Evolutionary conservation across 2,113 vertebrate genomes (phyloP).

Genomic region (Forbesichthys papilliferus): DNA sequence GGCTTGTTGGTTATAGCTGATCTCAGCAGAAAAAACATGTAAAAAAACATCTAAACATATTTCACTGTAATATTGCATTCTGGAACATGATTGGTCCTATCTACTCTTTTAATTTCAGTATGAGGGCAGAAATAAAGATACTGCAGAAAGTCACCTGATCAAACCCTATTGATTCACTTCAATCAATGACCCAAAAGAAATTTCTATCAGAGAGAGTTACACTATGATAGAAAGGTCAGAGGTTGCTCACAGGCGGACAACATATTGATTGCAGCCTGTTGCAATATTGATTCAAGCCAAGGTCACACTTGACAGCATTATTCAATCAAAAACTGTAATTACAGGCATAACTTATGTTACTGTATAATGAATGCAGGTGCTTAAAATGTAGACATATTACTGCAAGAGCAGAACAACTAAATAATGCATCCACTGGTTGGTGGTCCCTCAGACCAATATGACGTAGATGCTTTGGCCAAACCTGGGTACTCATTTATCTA

Average conservation of each 20-base stretch:
- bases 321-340: background rate
- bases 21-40: slow-evolving; percentile 16
- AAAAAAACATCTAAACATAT: slow-evolving; percentile 10
- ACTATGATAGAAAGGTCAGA: slow-evolving; percentile 1
- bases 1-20: slow-evolving; percentile 1
- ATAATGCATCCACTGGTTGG: background rate
- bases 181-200: slow-evolving; percentile 20
- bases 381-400: background rate
- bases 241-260: background rate
- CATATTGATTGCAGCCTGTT: slow-evolving; percentile 5
- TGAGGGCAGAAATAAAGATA: too few species aligned
- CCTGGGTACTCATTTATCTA: background rate
- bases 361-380: background rate
- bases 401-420: background rate
- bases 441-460: too few species aligned
- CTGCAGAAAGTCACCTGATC: background rate
- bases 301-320: background rate
- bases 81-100: background rate
- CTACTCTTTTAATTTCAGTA: too few species aligned
- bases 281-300: background rate
- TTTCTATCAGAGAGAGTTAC: background rate
- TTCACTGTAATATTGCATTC: background rate
- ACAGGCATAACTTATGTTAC: background rate
- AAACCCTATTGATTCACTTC: background rate
- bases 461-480: background rate